These are phyloP conservation scores for Oegoconia quadripuncta DNA, from an alignment of 2,888 invertebrate genomes.

Conservation along the genomic window DNA sequence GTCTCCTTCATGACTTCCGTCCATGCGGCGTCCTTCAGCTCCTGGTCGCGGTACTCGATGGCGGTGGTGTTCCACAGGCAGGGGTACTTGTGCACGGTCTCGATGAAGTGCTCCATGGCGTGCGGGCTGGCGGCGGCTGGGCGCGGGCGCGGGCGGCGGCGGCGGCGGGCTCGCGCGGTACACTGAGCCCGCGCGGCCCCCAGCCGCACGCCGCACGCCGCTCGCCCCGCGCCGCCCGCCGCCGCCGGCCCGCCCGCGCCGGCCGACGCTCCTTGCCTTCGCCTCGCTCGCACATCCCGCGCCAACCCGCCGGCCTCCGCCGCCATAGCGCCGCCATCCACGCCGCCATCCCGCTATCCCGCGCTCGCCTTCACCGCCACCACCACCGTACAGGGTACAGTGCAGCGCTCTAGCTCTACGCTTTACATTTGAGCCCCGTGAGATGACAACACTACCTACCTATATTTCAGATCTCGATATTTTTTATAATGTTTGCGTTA, in stretches of 20 bases:
- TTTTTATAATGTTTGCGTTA: too few species aligned
- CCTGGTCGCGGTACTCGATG: constrained; percentile 72
- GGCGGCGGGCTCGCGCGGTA: constrained; percentile 26
- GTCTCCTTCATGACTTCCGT: constrained; percentile 71
- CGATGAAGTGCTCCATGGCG: constrained; percentile 68
- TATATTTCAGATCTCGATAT: too few species aligned
- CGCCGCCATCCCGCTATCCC: too few species aligned
- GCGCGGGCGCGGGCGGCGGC: constrained; percentile 22
- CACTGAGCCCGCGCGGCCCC: constrained; percentile 20
- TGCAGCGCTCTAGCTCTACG: constrained; percentile 10
- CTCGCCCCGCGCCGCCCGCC: constrained; percentile 17
- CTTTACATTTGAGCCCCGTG: too few species aligned
- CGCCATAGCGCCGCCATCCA: too few species aligned
- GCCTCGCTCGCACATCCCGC: constrained; percentile 14
- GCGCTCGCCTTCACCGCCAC: neutral
- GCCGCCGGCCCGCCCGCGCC: constrained; percentile 11
- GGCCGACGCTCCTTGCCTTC: constrained; percentile 13
- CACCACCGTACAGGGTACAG: neutral
- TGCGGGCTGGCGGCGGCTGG: constrained; percentile 18
- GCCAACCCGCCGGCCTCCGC: constrained; percentile 13
- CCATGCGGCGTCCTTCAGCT: constrained; percentile 74
- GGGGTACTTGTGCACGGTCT: constrained; percentile 65
- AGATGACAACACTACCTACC: too few species aligned
- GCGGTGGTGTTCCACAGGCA: constrained; percentile 72
- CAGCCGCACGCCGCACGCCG: constrained; percentile 26